These are phyloP conservation scores for Ovis aries DNA, from an alignment of 2,113 vertebrate genomes.

Conservation along the genomic window DNA sequence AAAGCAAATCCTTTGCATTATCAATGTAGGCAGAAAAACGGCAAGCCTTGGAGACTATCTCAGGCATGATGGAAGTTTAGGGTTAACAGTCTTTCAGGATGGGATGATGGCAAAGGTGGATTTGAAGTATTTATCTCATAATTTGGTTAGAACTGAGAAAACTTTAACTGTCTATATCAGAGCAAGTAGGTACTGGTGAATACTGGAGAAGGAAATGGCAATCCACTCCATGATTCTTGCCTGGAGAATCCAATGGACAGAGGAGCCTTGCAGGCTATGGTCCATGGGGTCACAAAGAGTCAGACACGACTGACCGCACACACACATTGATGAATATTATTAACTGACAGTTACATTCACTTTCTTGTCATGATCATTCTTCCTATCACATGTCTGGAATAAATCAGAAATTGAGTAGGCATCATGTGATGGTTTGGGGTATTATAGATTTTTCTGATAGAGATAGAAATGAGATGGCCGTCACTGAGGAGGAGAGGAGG, in stretches of 20 bases:
- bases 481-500: background rate
- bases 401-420: background rate
- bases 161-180: background rate
- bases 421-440: background rate
- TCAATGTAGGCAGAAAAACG: background rate
- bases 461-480: background rate
- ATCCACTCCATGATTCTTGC: background rate
- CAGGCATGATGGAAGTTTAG: background rate
- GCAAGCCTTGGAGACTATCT: background rate
- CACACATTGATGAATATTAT: background rate
- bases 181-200: background rate
- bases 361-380: background rate
- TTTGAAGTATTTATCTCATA: background rate
- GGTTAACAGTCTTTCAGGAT: background rate
- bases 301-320: rapidly evolving
- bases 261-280: background rate
- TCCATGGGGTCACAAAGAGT: background rate
- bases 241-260: background rate
- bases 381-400: background rate
- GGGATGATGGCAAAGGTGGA: background rate
- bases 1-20: background rate
- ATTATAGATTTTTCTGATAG: background rate
- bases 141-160: background rate
- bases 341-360: background rate
- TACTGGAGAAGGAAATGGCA: background rate